These are phyloP conservation scores for Meiosimyza decipiens DNA, from an alignment of 2,888 invertebrate genomes.

Conservation along the genomic window DNA sequence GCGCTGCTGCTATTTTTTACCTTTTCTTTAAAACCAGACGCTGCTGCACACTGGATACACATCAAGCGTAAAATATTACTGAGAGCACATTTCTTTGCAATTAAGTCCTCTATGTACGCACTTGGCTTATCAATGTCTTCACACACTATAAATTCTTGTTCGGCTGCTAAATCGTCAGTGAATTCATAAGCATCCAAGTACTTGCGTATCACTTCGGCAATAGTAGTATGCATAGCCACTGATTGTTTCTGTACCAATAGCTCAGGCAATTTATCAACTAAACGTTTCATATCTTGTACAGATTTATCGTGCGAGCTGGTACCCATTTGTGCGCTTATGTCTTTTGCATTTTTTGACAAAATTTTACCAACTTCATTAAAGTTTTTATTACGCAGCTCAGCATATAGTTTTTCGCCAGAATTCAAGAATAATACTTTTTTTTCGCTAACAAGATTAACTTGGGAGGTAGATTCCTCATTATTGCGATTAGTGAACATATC, in stretches of 20 bases:
- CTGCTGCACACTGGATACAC: constrained; percentile 91
- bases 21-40: constrained; percentile 92
- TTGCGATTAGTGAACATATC: constrained; percentile 84
- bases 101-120: constrained; percentile 91
- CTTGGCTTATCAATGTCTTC: constrained; percentile 91
- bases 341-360: constrained; percentile 86
- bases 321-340: constrained; percentile 86
- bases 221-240: constrained; percentile 88
- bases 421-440: constrained; percentile 84
- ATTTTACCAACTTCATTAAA: constrained; percentile 90
- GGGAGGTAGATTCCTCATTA: constrained; percentile 53
- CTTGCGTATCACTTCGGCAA: constrained; percentile 94
- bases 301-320: constrained; percentile 87
- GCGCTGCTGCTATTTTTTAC: constrained; percentile 63
- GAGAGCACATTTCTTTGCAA: constrained; percentile 85
- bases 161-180: constrained; percentile 81
- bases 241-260: constrained; percentile 88
- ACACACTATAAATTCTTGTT: constrained; percentile 93
- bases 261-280: constrained; percentile 89
- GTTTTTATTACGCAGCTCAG: constrained; percentile 91
- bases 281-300: constrained; percentile 94
- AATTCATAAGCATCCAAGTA: constrained; percentile 79
- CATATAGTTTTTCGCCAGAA: constrained; percentile 88
- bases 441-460: constrained; percentile 67
- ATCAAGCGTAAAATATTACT: constrained; percentile 88